Base-by-base conservation (phyloP, 2,888 invertebrate species). In the Athalia cordata region DNA sequence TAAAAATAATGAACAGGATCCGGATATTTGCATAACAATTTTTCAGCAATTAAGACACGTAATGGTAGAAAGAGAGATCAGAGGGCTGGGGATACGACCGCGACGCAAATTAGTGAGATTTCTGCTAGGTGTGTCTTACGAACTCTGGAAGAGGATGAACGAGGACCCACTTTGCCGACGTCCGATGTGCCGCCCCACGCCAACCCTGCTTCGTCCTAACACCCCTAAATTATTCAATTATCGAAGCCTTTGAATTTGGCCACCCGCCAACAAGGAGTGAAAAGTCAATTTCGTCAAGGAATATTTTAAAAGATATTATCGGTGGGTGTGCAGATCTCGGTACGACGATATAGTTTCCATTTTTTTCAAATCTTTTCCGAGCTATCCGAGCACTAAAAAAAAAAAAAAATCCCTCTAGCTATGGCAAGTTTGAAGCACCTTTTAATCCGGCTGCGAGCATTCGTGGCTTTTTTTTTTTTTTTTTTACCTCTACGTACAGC, bases 21-120 rank as follows among this genome's bases (percentile, higher is more conserved):
- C 61, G 65, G 77, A 76, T 78, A 74, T 77, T 78, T 65, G 66
- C 59, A 75, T 65, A 59, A 77, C 59, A 74, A 64, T 77, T 77
- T 79, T 77, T 74, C n/a, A 75, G 52, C 65, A 80, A 45, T 78
- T 77, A 78, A 79, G 50, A 77, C 50, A 62, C 59, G 52, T 55
- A 57, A 78, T 78, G 75, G 72, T 29, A 57, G 45, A 61, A n/a
- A 59, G 67, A 55, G 9, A 57, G 49, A 15, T 59, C 66, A 67
- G 61, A 49, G 6, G 66, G 43, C 29, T 43, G 6, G 29, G 8
- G 29, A 64, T 45, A 13, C 68, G n/a, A 55, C 68, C 52, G 52
- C 52, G 68, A 55, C 55, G 68, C 49, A 66, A 68, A 68, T 52
- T 52, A 68, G 68, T 55, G 68, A 66, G 66, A 66, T 66, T 66